phyloP scores from a whole-genome alignment of 2,888 invertebrate species.

The Vandiemenella viatica region DNA sequence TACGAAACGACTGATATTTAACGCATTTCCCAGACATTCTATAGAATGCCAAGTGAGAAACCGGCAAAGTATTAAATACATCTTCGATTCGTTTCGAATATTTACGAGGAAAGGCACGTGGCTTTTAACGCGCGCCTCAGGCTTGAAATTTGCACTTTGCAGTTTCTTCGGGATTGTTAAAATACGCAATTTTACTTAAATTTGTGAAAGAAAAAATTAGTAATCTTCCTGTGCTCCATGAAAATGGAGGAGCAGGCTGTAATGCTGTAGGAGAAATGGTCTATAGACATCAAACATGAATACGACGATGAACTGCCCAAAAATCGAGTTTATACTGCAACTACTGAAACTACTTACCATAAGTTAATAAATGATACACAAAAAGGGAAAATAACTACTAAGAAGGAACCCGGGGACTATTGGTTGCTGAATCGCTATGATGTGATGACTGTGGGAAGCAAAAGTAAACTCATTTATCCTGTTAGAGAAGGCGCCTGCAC shows the following conservation, averaged over 20 bases:
- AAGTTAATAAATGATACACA: not conserved
- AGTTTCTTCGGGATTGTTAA: not conserved
- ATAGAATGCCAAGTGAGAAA: too few relatives aligned
- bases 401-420: too few relatives aligned
- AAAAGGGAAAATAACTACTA: not conserved
- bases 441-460: not conserved
- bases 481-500: not conserved
- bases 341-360: not conserved
- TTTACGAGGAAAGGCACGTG: too few relatives aligned
- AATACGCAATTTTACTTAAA: not conserved
- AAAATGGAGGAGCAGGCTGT: not conserved
- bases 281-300: not conserved
- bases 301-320: not conserved
- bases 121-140: not conserved
- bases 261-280: not conserved
- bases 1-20: too few relatives aligned
- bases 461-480: conserved; percentile 2
- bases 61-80: too few relatives aligned
- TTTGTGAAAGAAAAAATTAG: not conserved
- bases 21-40: too few relatives aligned
- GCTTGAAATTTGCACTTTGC: not conserved
- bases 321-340: not conserved
- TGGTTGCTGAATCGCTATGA: conserved; percentile 1
- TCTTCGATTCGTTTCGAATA: not conserved
- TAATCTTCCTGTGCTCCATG: not conserved